These are phyloP conservation scores for Lanius ludovicianus DNA, from an alignment of 2,113 vertebrate species.

Conservation along the genomic window DNA sequence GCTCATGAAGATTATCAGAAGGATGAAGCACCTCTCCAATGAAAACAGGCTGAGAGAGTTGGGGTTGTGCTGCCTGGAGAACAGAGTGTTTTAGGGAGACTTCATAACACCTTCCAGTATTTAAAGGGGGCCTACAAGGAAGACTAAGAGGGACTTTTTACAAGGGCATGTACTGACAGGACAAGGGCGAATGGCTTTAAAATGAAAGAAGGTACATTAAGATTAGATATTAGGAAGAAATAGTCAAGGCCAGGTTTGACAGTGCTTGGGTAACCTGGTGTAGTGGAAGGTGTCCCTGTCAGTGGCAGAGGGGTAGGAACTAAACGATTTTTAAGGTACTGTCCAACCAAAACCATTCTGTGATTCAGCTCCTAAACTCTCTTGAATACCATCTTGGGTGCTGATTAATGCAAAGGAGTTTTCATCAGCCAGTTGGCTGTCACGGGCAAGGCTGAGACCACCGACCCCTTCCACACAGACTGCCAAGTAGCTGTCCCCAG, in stretches of 20 bases:
- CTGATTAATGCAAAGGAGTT: background rate
- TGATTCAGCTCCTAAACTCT: background rate
- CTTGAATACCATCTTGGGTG: background rate
- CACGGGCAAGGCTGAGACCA: background rate
- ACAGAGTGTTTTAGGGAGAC: background rate
- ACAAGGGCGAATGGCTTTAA: background rate
- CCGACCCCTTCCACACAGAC: background rate
- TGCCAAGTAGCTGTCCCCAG: background rate
- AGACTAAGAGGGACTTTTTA: background rate
- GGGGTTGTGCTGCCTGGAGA: background rate
- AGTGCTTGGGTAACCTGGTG: background rate
- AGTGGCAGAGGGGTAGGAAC: background rate
- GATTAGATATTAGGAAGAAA: background rate
- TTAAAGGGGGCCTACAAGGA: background rate
- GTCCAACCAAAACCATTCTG: background rate
- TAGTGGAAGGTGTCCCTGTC: background rate
- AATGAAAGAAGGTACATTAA: background rate
- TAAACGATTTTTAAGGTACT: background rate
- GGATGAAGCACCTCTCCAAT: background rate
- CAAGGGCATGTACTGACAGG: background rate
- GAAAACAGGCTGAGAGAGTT: background rate
- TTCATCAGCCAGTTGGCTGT: conserved; percentile 7
- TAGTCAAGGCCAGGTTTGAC: background rate
- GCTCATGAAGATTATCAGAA: background rate
- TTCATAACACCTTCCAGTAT: background rate